phyloP scores from a whole-genome alignment of 30 jellyfish, hydroid and myxozoan genomes.

The Turritopsis rubra region DNA sequence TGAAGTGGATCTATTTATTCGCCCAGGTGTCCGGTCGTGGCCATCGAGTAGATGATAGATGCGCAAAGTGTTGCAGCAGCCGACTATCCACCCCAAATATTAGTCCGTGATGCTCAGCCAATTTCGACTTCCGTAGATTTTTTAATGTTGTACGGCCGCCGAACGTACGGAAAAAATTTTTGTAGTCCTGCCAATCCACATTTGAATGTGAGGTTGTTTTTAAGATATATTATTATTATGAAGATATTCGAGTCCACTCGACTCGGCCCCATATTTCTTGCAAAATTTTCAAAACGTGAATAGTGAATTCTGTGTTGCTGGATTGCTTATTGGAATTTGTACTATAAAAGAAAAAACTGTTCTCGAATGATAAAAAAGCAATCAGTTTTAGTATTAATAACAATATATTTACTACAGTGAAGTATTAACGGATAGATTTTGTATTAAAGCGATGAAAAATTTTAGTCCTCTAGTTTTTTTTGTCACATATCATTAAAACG shows the following conservation, averaged over 20 bases:
- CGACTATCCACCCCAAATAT: not conserved
- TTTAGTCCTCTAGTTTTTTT: slow-evolving; percentile 24
- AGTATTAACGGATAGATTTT: slow-evolving; percentile 31
- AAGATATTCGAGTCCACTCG: not conserved
- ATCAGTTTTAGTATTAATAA: slow-evolving; percentile 32
- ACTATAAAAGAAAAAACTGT: slow-evolving; percentile 28
- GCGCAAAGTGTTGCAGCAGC: not conserved
- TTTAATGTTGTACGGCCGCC: not conserved
- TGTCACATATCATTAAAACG: not conserved
- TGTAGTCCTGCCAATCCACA: not conserved
- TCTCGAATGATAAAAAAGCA: slow-evolving; percentile 1
- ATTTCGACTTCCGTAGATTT: not conserved
- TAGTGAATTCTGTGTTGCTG: slow-evolving; percentile 7
- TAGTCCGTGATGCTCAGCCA: not conserved
- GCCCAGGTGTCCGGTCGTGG: not conserved
- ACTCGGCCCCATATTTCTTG: not conserved
- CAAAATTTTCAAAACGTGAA: not conserved
- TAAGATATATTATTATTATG: slow-evolving; percentile 4
- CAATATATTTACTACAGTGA: slow-evolving; percentile 39
- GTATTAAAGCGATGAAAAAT: slow-evolving; percentile 34
- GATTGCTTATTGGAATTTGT: slow-evolving; percentile 29
- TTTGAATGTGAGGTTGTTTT: slow-evolving; percentile 15
- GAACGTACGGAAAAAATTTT: not conserved
- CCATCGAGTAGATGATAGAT: not conserved
- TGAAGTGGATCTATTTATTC: slow-evolving; percentile 22